Conservation (phyloP, 2,797 vertebrate species). For the Steatocranus sp. region DNA sequence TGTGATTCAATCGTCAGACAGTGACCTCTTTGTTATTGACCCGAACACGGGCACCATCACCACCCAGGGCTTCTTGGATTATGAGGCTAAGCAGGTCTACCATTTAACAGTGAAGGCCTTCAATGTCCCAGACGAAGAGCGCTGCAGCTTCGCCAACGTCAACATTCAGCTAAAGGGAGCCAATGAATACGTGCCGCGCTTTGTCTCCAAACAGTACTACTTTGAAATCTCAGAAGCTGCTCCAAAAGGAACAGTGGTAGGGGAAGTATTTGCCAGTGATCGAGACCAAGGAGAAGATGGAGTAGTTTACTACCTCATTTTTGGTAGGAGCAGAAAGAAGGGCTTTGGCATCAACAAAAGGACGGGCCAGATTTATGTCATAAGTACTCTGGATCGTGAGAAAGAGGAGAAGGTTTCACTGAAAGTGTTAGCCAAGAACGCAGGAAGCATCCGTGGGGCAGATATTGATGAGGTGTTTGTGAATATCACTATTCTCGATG, state of each 20-base stretch:
- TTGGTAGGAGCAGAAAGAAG: slow-evolving; percentile 90
- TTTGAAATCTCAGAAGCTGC: slow-evolving; percentile 97
- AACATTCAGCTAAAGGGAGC: slow-evolving; percentile 91
- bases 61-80: slow-evolving; percentile 98
- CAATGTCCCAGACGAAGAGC: slow-evolving; percentile 95
- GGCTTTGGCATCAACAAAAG: slow-evolving; percentile 88
- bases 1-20: slow-evolving; percentile 92
- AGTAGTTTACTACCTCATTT: slow-evolving; percentile 93
- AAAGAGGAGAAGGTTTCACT: slow-evolving; percentile 92
- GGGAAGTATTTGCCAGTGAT: slow-evolving; percentile 97
- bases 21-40: slow-evolving; percentile 95
- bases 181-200: slow-evolving; percentile 97
- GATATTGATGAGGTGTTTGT: slow-evolving; percentile 96
- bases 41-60: slow-evolving; percentile 93
- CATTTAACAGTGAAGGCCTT: slow-evolving; percentile 94
- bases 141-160: slow-evolving; percentile 92
- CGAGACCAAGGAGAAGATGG: slow-evolving; percentile 92
- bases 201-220: slow-evolving; percentile 97
- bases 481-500: slow-evolving; percentile 92
- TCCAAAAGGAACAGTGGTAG: slow-evolving; percentile 84
- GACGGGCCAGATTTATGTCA: slow-evolving; percentile 92
- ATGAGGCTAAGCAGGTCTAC: slow-evolving; percentile 94
- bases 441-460: slow-evolving; percentile 88
- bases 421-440: slow-evolving; percentile 93
- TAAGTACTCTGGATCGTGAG: slow-evolving; percentile 90